These are phyloP conservation scores for Tetramorium bicarinatum DNA, from an alignment of 2,888 invertebrate genomes.

Conservation along the genomic window DNA sequence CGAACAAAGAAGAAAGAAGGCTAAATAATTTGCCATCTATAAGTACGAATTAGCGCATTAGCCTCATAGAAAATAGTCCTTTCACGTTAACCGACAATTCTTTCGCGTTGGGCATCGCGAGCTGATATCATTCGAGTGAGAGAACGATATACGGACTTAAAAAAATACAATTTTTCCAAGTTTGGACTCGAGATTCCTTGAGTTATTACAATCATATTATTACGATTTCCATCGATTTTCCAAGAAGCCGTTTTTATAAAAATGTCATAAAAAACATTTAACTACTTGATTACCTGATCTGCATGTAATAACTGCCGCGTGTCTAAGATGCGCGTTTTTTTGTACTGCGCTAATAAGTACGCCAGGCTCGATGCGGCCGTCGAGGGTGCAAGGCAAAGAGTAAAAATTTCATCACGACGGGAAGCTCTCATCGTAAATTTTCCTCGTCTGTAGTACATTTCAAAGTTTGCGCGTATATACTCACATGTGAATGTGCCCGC, in stretches of 20 bases:
- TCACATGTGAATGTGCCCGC: background rate
- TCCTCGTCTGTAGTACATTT: background rate
- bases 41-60: too few relatives aligned
- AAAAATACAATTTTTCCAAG: background rate
- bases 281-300: background rate
- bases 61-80: background rate
- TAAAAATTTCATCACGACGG: slow-evolving; percentile 30
- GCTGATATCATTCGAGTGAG: background rate
- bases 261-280: background rate
- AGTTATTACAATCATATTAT: background rate
- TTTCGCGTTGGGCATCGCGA: background rate
- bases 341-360: background rate
- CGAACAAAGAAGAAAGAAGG: background rate
- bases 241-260: background rate
- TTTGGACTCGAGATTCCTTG: background rate
- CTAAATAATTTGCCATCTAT: background rate
- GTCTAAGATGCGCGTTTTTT: background rate
- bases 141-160: background rate
- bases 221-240: background rate
- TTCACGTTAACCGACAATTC: background rate
- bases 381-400: background rate
- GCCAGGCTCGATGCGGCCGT: background rate
- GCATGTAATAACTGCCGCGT: background rate
- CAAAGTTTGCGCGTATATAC: background rate
- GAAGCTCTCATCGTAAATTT: slow-evolving; percentile 13